phyloP scores from a whole-genome alignment of 1,140 invertebrate genomes.

The Magallana gigas region DNA sequence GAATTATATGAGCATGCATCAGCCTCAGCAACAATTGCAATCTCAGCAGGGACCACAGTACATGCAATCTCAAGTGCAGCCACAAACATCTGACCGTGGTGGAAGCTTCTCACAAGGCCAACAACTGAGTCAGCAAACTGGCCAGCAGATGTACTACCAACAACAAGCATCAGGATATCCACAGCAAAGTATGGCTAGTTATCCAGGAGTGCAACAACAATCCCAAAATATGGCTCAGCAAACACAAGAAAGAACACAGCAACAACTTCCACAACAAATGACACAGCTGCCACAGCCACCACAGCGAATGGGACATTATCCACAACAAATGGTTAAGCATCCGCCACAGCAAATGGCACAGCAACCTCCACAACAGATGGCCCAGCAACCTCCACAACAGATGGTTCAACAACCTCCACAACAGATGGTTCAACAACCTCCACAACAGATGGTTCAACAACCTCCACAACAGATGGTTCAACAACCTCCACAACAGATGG shows the following conservation, averaged over 20 bases:
- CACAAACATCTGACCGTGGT: neutral
- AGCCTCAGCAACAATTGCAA: slow-evolving; percentile 17
- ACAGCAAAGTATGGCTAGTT: neutral
- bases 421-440: slow-evolving; percentile 39
- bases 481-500: slow-evolving; percentile 28
- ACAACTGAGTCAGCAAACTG: neutral
- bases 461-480: slow-evolving; percentile 42
- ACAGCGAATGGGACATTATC: slow-evolving; percentile 36
- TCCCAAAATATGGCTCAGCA: neutral
- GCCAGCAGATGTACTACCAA: slow-evolving; percentile 35
- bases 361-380: slow-evolving; percentile 31
- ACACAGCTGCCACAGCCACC: slow-evolving; percentile 24
- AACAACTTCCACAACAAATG: slow-evolving; percentile 24
- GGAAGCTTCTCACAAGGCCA: neutral
- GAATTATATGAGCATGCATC: neutral
- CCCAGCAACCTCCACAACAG: slow-evolving; percentile 14
- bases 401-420: slow-evolving; percentile 37
- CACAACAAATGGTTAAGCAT: slow-evolving; percentile 26
- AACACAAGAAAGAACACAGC: slow-evolving; percentile 18
- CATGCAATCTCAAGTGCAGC: neutral
- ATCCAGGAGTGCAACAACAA: slow-evolving; percentile 4
- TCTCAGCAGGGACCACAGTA: neutral
- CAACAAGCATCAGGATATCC: slow-evolving; percentile 21
- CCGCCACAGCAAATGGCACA: slow-evolving; percentile 51
- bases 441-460: slow-evolving; percentile 45